Evolutionary conservation across 2,888 invertebrate genomes (phyloP), one percentile per base, ranked within the genome.

Genomic region (Phortica magna): DNA sequence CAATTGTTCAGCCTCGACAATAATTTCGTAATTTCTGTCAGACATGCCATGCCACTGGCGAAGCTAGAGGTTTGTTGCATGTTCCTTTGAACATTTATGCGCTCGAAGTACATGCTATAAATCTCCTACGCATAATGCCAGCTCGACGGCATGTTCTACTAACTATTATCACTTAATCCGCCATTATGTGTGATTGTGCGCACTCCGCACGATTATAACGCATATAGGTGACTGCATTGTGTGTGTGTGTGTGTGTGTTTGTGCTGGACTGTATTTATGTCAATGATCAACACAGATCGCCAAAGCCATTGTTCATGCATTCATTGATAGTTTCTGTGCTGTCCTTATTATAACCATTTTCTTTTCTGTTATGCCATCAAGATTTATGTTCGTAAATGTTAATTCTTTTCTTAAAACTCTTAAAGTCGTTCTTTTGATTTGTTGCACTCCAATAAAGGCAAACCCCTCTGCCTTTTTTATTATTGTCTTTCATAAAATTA

Each of bases 331-430:
- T 71, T 71, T 55, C 31, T 55, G 12, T 43, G 31, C 14, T n/a
- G n/a, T 22, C 31, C 6, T 48, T 22, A 31, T 55, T n/a, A 43
- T 17, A 7, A 10, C 22, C 10, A 10, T 22, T 61, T 22, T 61
- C 22, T 76, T 78, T 76, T 78, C 74, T 79, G 84, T 88, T 87
- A 77, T 83, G 79, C 78, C 75, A 73, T 79, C 48, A 57, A 87
- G 88, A 87, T 87, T 87, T 87, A 87, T 87, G 86, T 85, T 73
- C 79, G 80, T 87, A 84, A 85, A 88, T 88, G 83, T 87, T 83
- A 87, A 86, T 86, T 87, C 82, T 83, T 83, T 82, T 80, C 76
- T 84, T 78, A 86, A 88, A 84, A 86, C 84, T 81, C 84, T 82
- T 42, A 64, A 19, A 87, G 87, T 87, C 87, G 31, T 71, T 71